These are phyloP conservation scores for Pentamera pediparva DNA, from an alignment of 53 echinoderm and acorn worm species.

Conservation along the genomic window DNA sequence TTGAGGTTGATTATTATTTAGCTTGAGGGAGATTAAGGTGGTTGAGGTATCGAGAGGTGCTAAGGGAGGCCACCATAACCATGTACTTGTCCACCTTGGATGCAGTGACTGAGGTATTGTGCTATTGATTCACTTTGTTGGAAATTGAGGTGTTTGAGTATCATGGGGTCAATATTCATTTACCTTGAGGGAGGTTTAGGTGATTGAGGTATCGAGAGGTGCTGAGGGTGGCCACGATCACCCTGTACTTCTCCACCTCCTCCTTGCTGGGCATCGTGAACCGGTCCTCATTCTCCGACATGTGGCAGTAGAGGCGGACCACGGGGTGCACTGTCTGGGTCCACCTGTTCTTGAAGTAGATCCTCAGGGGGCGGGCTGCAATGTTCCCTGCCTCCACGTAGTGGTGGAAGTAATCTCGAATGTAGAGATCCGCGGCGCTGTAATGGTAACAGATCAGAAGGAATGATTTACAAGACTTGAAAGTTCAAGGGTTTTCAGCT, in stretches of 20 bases:
- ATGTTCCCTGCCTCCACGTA: slow-evolving; percentile 72
- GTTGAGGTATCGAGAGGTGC: slow-evolving; percentile 85
- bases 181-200: slow-evolving; percentile 58
- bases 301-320: slow-evolving; percentile 83
- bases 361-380: slow-evolving; percentile 68
- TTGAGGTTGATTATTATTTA: neutral
- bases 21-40: slow-evolving; percentile 71
- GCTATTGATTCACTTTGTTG: no score
- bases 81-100: no score
- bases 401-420: slow-evolving; percentile 87
- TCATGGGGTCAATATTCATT: neutral
- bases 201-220: slow-evolving; percentile 89
- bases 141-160: neutral
- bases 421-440: slow-evolving; percentile 97
- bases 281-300: slow-evolving; percentile 76
- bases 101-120: no score
- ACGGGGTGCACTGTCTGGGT: slow-evolving; percentile 80
- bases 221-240: slow-evolving; percentile 95
- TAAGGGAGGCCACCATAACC: slow-evolving; percentile 88
- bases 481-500: neutral
- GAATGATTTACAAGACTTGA: neutral
- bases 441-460: neutral
- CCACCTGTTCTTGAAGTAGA: slow-evolving; percentile 99
- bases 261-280: slow-evolving; percentile 86
- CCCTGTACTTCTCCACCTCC: slow-evolving; percentile 75